These are phyloP conservation scores for Rhabdophis nuchalis DNA, from an alignment of 2,797 vertebrate species.

Conservation along the genomic window DNA sequence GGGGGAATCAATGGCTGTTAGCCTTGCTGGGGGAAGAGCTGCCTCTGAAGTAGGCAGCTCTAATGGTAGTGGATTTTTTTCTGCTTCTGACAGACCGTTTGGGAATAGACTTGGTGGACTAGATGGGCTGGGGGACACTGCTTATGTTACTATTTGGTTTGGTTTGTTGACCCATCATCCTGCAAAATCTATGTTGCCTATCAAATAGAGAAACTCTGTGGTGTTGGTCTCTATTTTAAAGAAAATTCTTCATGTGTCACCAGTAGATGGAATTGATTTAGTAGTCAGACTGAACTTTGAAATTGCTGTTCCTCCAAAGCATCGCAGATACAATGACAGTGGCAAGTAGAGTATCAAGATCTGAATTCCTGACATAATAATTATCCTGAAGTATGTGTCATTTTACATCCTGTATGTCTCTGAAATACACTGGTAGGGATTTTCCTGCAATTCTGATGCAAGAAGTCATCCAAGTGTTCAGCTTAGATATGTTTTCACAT, in stretches of 20 bases:
- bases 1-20: background rate
- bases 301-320: background rate
- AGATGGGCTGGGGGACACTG: background rate
- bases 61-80: background rate
- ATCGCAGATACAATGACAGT: background rate
- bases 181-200: background rate
- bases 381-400: background rate
- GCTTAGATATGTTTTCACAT: background rate
- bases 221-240: background rate
- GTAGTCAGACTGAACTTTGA: background rate
- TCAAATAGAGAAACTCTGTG: background rate
- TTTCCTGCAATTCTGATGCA: background rate
- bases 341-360: background rate
- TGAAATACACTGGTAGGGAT: background rate
- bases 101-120: background rate
- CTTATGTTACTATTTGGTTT: background rate
- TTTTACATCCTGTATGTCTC: background rate
- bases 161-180: background rate
- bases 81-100: background rate
- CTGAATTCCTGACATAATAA: background rate
- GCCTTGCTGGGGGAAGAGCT: background rate
- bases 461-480: background rate
- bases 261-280: background rate
- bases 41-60: background rate
- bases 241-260: background rate